These are phyloP conservation scores for Hycleus phaleratus DNA, from an alignment of 1,140 invertebrate genomes.

Conservation along the genomic window DNA sequence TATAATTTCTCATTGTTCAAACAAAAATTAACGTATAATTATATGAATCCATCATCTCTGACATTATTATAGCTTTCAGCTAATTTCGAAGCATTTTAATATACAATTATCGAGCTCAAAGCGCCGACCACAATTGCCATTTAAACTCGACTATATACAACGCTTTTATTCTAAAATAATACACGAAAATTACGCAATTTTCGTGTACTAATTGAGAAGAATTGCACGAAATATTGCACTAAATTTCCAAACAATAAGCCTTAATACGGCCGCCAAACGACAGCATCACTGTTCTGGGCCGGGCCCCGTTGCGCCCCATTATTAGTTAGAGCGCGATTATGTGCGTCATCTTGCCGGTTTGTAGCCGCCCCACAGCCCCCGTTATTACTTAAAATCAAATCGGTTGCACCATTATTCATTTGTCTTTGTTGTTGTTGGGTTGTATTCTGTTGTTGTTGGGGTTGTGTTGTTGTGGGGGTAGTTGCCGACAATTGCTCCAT, in stretches of 20 bases:
- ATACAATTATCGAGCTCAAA: too few species aligned
- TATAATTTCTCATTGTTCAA: too few species aligned
- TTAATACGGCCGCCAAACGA: slow-evolving; percentile 56
- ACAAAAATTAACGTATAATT: too few species aligned
- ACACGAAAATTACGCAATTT: too few species aligned
- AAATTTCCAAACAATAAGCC: slow-evolving; percentile 4
- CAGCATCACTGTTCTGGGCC: slow-evolving; percentile 56
- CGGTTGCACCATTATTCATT: slow-evolving; percentile 40
- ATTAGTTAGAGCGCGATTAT: slow-evolving; percentile 46
- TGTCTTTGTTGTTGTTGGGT: slow-evolving; percentile 34
- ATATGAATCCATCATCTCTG: too few species aligned
- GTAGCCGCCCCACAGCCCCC: slow-evolving; percentile 55
- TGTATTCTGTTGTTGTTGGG: background rate
- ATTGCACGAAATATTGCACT: slow-evolving; percentile 18
- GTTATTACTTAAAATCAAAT: slow-evolving; percentile 48
- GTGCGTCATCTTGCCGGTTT: slow-evolving; percentile 46
- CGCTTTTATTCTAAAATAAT: too few species aligned
- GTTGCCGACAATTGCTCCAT: slow-evolving; percentile 64
- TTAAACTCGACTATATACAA: too few species aligned
- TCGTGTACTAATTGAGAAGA: background rate
- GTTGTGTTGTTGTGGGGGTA: slow-evolving; percentile 30
- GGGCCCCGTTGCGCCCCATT: slow-evolving; percentile 50
- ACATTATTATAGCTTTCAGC: too few species aligned
- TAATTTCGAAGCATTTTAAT: too few species aligned
- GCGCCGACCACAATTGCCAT: too few species aligned